phyloP scores from a whole-genome alignment of 2,888 invertebrate species.

The Stegana nigrithorax region DNA sequence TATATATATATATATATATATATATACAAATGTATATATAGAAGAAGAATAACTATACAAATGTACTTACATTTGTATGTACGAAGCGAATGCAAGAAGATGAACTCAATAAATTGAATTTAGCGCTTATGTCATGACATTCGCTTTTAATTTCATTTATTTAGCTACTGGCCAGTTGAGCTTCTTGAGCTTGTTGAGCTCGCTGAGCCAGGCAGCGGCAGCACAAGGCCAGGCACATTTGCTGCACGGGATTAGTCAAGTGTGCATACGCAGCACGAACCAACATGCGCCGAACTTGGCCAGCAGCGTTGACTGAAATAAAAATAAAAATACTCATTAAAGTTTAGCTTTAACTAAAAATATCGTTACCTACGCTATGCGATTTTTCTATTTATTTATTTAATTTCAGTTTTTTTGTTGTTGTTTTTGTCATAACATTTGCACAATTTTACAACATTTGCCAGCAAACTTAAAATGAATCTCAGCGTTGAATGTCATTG shows the following conservation, averaged over 20 bases:
- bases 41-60: too few species aligned
- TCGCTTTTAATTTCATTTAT: conserved; percentile 55
- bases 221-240: too few species aligned
- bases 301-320: neutral
- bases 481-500: neutral
- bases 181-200: neutral
- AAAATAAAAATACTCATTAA: conserved; percentile 14
- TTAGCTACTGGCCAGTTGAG: conserved; percentile 32
- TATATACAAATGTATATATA: too few species aligned
- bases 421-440: neutral
- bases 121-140: conserved; percentile 54
- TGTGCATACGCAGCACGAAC: conserved; percentile 28
- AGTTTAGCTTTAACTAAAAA: conserved; percentile 2
- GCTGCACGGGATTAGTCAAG: neutral
- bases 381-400: neutral
- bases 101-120: conserved; percentile 50
- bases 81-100: neutral
- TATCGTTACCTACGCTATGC: too few species aligned
- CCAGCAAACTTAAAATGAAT: too few species aligned
- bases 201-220: too few species aligned
- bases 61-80: too few species aligned
- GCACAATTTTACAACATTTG: neutral
- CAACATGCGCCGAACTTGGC: conserved; percentile 24
- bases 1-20: too few species aligned
- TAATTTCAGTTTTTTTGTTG: neutral